Base-by-base conservation (phyloP, 2,113 vertebrate species). In the Beaufortia kweichowensis region DNA sequence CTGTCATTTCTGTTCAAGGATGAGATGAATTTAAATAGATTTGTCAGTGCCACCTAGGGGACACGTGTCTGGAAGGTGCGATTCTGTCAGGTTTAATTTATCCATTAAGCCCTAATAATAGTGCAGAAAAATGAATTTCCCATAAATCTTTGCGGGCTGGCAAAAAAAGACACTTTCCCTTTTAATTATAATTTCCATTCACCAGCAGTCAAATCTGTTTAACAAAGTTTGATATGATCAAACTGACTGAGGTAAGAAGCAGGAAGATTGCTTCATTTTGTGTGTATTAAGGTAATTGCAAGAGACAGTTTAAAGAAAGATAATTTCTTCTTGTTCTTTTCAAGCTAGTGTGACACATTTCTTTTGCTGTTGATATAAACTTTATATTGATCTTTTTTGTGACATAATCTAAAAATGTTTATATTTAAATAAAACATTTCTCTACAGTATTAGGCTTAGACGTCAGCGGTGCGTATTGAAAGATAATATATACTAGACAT, bases 181-280 rank as follows among this genome's bases (percentile, higher is more conserved):
- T 91, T 90, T 88, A 91, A 90, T 73, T 89, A 84, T 86, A 90
- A 90, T 90, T 85, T 89, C 89, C 80, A 85, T 81, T 90, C 89
- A 89, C 82, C 85, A 79, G 77, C 75, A 82, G 84, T 74, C 81
- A 75, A 83, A 81, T 90, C 86, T 82, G 88, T 89, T 88, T 33
- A 43, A 90, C 88, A 85, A 83, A 90, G 81, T 63, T 61, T 79
- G 84, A 85, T 81, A 50, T 83, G 76, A 78, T 85, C 89, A 82
- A 84, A 78, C 81, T n/a, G 14, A 83, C 77, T 85, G 88, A 84
- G 87, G 89, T 63, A 55, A 46, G 82, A 85, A 79, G 83, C 59
- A 60, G 62, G 61, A 72, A 70, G 72, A 19, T 78, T 79, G 63
- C 68, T 67, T 86, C 79, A 84, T 71, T 23, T 28, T 41, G 23